phyloP scores from a whole-genome alignment of 1,140 invertebrate species.

The Tetragnatha versicolor region DNA sequence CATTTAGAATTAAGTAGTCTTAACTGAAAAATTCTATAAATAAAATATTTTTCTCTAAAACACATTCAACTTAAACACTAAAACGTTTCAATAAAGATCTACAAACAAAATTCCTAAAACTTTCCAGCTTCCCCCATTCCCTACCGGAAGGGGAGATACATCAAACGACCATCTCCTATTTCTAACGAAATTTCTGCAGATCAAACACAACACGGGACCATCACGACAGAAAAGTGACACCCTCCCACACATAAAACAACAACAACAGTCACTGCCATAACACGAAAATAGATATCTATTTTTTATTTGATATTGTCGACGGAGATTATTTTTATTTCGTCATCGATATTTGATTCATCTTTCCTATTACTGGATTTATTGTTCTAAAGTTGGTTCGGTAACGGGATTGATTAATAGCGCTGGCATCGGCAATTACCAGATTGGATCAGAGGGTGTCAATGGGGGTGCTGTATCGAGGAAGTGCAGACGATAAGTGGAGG shows the following conservation, averaged over 20 bases:
- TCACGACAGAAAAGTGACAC: background rate
- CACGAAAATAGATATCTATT: background rate
- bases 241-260: background rate
- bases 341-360: conserved; percentile 9
- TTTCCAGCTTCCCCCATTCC: background rate
- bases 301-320: background rate
- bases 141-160: background rate
- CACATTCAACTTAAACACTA: too few relatives aligned
- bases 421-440: background rate
- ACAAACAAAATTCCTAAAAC: background rate
- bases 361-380: conserved; percentile 8
- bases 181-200: conserved; percentile 7
- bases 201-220: conserved; percentile 1
- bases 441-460: background rate
- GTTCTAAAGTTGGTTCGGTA: conserved; percentile 11
- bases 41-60: background rate
- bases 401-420: background rate
- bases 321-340: background rate
- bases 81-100: too few relatives aligned
- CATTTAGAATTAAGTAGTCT: too few relatives aligned
- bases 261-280: background rate
- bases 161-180: background rate
- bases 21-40: too few relatives aligned
- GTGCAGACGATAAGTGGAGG: background rate
- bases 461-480: background rate